These are phyloP conservation scores for Lineus longissimus DNA, from an alignment of 1,140 invertebrate genomes.

Conservation along the genomic window DNA sequence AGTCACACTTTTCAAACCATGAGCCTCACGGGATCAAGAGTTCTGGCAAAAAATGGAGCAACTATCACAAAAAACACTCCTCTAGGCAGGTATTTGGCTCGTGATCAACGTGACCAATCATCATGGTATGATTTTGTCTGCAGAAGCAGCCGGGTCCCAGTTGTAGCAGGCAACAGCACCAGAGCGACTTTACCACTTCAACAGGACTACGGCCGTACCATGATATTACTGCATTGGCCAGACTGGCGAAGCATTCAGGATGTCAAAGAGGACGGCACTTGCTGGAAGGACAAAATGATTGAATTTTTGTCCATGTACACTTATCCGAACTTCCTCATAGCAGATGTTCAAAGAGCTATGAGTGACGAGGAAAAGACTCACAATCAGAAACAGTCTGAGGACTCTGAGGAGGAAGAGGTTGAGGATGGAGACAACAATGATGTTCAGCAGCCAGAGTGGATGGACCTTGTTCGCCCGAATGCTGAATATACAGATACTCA, in stretches of 20 bases:
- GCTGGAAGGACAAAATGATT: slow-evolving; percentile 12
- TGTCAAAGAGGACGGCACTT: not conserved
- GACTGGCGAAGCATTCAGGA: not conserved
- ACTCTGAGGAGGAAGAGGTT: not conserved
- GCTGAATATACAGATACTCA: not conserved
- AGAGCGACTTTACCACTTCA: not conserved
- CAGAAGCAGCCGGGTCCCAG: not conserved
- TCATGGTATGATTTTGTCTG: slow-evolving; percentile 2
- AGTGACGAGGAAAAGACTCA: not conserved
- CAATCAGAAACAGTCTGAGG: not conserved
- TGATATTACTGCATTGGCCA: slow-evolving; percentile 1
- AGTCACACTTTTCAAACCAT: not conserved
- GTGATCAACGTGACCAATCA: not conserved
- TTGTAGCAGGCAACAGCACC: not conserved
- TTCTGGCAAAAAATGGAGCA: not conserved
- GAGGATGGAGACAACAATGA: not conserved
- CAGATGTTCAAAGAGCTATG: slow-evolving; percentile 20
- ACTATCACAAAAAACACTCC: not conserved
- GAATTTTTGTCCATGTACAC: not conserved
- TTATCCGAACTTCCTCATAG: slow-evolving; percentile 17
- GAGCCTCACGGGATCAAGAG: not conserved
- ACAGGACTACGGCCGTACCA: not conserved
- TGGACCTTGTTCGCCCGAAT: slow-evolving; percentile 13
- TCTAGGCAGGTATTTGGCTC: not conserved
- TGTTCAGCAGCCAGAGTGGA: slow-evolving; percentile 21